These are phyloP conservation scores for Chrysogorgia sp. DNA, from an alignment of 92 coral and sea anemone species.

Conservation along the genomic window DNA sequence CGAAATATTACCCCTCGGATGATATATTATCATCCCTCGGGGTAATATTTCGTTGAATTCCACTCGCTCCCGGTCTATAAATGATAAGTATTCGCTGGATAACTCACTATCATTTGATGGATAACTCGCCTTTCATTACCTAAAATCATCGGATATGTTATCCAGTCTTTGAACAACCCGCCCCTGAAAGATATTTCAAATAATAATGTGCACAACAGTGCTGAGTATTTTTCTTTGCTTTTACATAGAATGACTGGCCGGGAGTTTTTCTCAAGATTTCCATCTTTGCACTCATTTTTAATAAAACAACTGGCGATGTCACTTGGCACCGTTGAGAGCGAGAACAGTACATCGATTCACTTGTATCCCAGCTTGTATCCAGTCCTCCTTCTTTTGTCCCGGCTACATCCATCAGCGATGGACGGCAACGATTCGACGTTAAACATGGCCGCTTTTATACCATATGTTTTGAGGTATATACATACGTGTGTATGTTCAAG, in stretches of 20 bases:
- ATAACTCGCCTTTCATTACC: no score
- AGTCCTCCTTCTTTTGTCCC: slow-evolving; percentile 83
- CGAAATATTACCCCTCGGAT: no score
- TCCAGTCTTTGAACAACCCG: no score
- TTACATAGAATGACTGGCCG: slow-evolving; percentile 94
- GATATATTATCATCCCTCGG: no score
- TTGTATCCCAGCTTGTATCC: slow-evolving; percentile 90
- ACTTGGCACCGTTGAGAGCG: slow-evolving; percentile 67
- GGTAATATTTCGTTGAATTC: no score
- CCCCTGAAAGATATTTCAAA: no score
- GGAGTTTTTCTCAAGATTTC: slow-evolving; percentile 93
- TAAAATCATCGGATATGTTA: no score
- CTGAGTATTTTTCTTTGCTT: neutral
- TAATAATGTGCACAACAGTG: no score
- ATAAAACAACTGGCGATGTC: slow-evolving; percentile 66
- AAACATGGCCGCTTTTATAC: slow-evolving; percentile 88
- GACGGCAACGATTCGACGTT: slow-evolving; percentile 93
- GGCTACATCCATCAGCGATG: slow-evolving; percentile 93
- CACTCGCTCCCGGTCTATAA: no score
- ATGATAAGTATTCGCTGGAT: no score
- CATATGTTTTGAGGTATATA: slow-evolving; percentile 79
- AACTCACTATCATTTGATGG: no score
- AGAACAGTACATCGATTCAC: slow-evolving; percentile 36
- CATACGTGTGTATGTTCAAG: no score
- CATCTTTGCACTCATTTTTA: slow-evolving; percentile 81